These are phyloP conservation scores for Acrocephalus arundinaceus DNA, from an alignment of 2,113 vertebrate species.

Conservation along the genomic window DNA sequence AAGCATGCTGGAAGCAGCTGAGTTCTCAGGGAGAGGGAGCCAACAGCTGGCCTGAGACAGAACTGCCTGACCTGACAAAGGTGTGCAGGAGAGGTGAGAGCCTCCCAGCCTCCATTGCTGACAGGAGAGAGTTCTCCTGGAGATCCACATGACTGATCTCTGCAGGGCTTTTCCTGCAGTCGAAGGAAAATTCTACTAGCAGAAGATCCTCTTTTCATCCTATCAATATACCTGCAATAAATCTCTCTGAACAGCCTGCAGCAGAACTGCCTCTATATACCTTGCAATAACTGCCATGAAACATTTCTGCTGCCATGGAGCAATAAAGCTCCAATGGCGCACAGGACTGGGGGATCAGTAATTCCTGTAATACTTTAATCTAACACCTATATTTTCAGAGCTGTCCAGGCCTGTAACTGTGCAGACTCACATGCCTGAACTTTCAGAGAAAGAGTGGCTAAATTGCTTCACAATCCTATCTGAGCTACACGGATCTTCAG, in stretches of 20 bases:
- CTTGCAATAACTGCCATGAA: background rate
- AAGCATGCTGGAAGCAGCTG: background rate
- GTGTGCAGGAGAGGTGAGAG: background rate
- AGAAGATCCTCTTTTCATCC: background rate
- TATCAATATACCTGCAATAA: background rate
- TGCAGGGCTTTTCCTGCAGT: background rate
- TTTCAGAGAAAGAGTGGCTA: background rate
- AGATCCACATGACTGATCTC: background rate
- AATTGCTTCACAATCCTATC: background rate
- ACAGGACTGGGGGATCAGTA: fast-evolving
- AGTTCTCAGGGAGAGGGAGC: background rate
- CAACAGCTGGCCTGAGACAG: background rate
- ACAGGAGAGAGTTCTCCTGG: background rate
- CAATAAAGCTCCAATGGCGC: background rate
- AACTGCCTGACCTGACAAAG: background rate
- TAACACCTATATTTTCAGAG: background rate
- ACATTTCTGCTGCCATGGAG: background rate
- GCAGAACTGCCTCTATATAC: background rate
- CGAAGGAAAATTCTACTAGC: background rate
- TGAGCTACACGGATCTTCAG: background rate
- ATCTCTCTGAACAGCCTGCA: background rate
- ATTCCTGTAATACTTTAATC: background rate
- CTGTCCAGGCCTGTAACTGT: background rate
- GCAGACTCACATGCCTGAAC: background rate
- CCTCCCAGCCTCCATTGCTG: background rate